Evolutionary conservation across 2,113 vertebrate genomes (phyloP).

Genomic region (Xenopus tropicalis): UCB_Xtro_10.0 CM004452.2:35264501-35265000

Average conservation of each 20-base stretch:
- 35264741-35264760: constrained; percentile 91
- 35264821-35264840: too few species aligned
- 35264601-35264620: constrained; percentile 59
- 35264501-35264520: too few species aligned
- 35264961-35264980: constrained; percentile 98
- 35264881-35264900: too few species aligned
- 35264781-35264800: constrained; percentile 51
- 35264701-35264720: constrained; percentile 94
- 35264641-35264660: constrained; percentile 98
- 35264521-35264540: too few species aligned
- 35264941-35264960: constrained; percentile 93
- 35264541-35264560: too few species aligned
- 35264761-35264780: constrained; percentile 97
- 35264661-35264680: constrained; percentile 87
- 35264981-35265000: constrained; percentile 96
- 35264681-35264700: constrained; percentile 95
- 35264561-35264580: too few species aligned
- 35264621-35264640: constrained; percentile 93
- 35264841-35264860: too few species aligned
- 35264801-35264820: too few species aligned
- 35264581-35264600: too few species aligned
- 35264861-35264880: too few species aligned
- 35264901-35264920: too few species aligned
- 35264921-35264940: constrained; percentile 54
- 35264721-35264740: constrained; percentile 96